Base-by-base conservation (phyloP, 2,888 invertebrate genomes). In the Tipula vernalis region DNA sequence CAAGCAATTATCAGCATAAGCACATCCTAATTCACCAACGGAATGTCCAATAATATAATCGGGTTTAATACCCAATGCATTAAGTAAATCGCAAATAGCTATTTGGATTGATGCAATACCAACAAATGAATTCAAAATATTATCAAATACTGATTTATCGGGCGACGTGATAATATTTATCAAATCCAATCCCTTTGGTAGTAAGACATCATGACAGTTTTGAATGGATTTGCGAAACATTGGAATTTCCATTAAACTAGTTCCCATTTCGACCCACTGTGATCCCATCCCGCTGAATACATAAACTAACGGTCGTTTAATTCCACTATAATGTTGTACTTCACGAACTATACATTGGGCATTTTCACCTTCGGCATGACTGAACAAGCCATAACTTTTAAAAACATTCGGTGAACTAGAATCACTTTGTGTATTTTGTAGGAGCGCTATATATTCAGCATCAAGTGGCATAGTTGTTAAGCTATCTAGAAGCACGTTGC, bases 21-120 rank as follows among this genome's bases (percentile, higher is more conserved):
- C 98, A 91, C 99, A 98, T 0, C 97, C 98, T 5, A 99, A 92
- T 91, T 99, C 99, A 36, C 99, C 99, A 0, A 98, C 97, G 8
- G 98, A 98, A 91, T 98, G 98, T 2, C 99, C 96, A 88, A 96
- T 94, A 88, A 96, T 94, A 44, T 94, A 94, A 90, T 96, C 96
- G 10, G 96, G 95, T 86, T 92, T 91, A 44, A 96, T 91, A 12
- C 94, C 94, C 28, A 94, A 90, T 4, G 91, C 91, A 86, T 91
- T 92, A 85, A 96, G 91, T 5, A 95, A 90, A 90, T 96, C 96
- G 57, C 93, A 93, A 47, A 94, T 89, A 8, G 92, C 93, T 88
- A 96, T 94, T 93, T 94, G 93, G 15, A 93, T 91, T 0, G 96
- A 94, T 13, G 95, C 94, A 88, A 96, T 96, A 36, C 95, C 94